Evolutionary conservation across 2,113 vertebrate genomes (phyloP), one percentile per base, ranked within the genome.

Genomic region (Chlorodrepanis virens): DNA sequence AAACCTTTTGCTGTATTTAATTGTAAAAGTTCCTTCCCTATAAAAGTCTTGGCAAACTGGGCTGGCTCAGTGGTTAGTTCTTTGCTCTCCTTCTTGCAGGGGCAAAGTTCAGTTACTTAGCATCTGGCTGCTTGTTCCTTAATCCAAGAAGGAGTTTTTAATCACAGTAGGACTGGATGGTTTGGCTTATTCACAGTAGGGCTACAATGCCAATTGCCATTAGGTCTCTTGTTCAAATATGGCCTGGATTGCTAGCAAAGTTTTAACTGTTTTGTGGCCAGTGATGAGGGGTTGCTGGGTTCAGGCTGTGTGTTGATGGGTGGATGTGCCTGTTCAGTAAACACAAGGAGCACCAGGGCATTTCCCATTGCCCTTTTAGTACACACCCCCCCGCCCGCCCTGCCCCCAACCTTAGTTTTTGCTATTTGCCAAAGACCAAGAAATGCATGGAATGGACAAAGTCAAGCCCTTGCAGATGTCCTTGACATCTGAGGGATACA

Each of bases 1-100:
- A 92, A 97, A 91, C 83, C 88, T 91, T 97, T 96, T 95, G 65
- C 86, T 90, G 80, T 69, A 84, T 94, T 95, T 97, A 97, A 96
- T 96, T 97, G 93, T 93, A 90, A 95, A 96, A 95, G 92, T 94
- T 95, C 96, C 92, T 95, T 95, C 92, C 92, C 90, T 93, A 95
- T 93, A 96, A 95, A 96, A 96, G 92, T 92, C 96, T 94, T 95
- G 94, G 96, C 92, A 95, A 94, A 96, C 45, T 56, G 94, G 95
- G 95, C 90, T 89, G 90, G 90, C 93, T 95, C 96, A 87, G 90
- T 87, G 94, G 80, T 96, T 95, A 96, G 42, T 61, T 89, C 91
- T 96, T 96, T 92, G 93, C 96, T 95, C 92, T 92, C 64, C 80
- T 95, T 37, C 96, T 96, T 93, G 76, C 65, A 81, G 61, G 96